Evolutionary conservation across 2,113 vertebrate species (phyloP), one percentile per base, ranked within the genome.

Genomic region (Candoia aspera): DNA sequence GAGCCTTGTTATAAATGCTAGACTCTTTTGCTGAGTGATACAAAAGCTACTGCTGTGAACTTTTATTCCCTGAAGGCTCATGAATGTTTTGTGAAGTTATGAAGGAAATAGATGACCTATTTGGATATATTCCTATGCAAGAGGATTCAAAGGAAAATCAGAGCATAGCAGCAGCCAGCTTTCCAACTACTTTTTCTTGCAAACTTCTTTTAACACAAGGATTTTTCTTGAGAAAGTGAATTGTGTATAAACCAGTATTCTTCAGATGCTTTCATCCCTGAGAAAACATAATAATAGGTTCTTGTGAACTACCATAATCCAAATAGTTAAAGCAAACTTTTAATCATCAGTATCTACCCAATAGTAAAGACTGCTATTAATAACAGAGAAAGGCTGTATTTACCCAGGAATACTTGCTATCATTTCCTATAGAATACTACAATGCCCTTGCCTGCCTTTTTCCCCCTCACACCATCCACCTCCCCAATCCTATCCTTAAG

Each of bases 11-110:
- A 91, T 92, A 95, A 95, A 94, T 94, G 90, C 93, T 42, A 37
- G 84, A 93, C 95, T 95, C 94, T 95, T 90, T 95, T 96, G 94
- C 26, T 95, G 95, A 97, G 95, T 96, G 96, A 96, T 97, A 95
- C 90, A 88, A 95, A 95, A 96, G 89, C 95, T 96, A 90, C 97
- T 62, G 91, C 94, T 26, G 0, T 73, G 95, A 95, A 89, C 92
- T 95, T 96, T 94, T 96, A 96, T 94, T 97, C 96, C 96, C 96
- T 0, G 15, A 64, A 90, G 96, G 90, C 90, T 93, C 95, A 96
- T 96, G 95, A 96, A 94, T 94, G 89, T 88, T 97, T 95, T 96
- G 94, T 90, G 95, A 94, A 93, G 93, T 94, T 95, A 95, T 87
- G 33, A 96, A 96, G 95, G 96, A 97, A 95, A 96, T 94, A 10